Base-by-base conservation (phyloP, 2,113 vertebrate species). In the Myxocyprinus asiaticus region DNA sequence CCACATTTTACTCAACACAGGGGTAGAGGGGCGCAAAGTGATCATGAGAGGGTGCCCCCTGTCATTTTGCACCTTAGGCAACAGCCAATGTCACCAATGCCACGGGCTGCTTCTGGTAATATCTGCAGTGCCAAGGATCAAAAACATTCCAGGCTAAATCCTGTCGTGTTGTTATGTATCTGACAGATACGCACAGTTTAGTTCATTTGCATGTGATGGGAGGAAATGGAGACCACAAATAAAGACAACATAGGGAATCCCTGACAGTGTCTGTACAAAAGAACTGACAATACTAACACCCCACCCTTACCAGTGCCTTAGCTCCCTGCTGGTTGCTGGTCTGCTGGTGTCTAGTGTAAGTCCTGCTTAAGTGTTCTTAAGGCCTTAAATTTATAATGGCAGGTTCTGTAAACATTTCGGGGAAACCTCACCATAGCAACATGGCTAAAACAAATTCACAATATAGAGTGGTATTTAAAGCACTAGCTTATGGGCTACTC, bases 381-480 rank as follows among this genome's bases (percentile, higher is more conserved):
- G 90, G 91, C 89, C 86, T 91, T 91, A 90, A 93, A 93, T 94
- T 93, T 94, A 94, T 91, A 91, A 92, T 81, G 84, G 87, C 91
- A 88, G 89, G 84, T 88, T 87, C 87, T 94, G 85, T 94, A 93
- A 93, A 93, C 92, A 93, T 86, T 88, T 88, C 85, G 92, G 91
- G 22, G 89, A 94, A 93, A 86, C 90, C 89, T 91, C 88, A 53
- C 93, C 92, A 94, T 94, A 91, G 91, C 86, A 87, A 94, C 90
- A 43, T 77, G 55, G 84, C 89, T 92, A 90, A 94, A 93, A 94
- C 91, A 94, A 86, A 93, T 92, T 91, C 93, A 94, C 92, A 94
- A 87, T 86, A 91, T 89, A 76, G 88, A 79, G 86, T 82, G 84
- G 89, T 91, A 92, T 93, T 94, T 93, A 93, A 94, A 90, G 90